Base-by-base conservation (phyloP, 2,797 vertebrate genomes). In the Spinus olivaceus region DNA sequence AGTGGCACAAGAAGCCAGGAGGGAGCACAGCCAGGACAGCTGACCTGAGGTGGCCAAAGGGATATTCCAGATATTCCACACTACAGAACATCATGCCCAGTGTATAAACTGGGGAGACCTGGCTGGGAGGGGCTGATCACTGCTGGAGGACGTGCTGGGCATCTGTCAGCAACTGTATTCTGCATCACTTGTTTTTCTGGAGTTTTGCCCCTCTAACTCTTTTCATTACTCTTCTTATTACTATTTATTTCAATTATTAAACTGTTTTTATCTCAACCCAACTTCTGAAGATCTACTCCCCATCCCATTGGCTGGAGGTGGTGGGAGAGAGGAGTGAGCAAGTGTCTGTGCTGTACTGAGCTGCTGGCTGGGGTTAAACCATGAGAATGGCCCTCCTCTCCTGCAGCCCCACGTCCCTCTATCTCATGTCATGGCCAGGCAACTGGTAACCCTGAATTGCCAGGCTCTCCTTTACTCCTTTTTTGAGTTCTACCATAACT, bases 81-180 rank as follows among this genome's bases (percentile, higher is more conserved):
- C 12, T 2, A 5, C 1, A 35, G 44, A 20, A 28, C 6, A 6
- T 33, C 12, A 16, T 56, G 9, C 1, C 47, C 42, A 6, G 5
- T 14, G 5, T 14, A 50, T 10, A 27, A 73, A 50, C n/a, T 44
- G 49, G 3, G 24, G 9, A 17, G 20, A 56, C 17, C 5, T 80
- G 7, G 5, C n/a, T 14, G 13, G 20, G 61, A 61, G 11, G 14
- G 20, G 6, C 32, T 0, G 0, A 12, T 50, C 0, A 0, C 37
- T 56, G 21, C 24, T 74, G 4, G 7, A 4, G 42, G n/a, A 50
- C 0, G 0, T 14, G 24, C 42, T 73, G 88, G 21, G 7, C 25
- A 32, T 73, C 33, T 24, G 59, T 24, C 17, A n/a, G 27, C 32
- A 25, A 9, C 32, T 49, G 4, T 12, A 7, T 5, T 42, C 30